A percentile compares a stretch with the other conserved stretches of the same genome.
Evolutionary conservation across 2,888 invertebrate genomes (phyloP).

Genomic region (Linyphia triangularis): DNA sequence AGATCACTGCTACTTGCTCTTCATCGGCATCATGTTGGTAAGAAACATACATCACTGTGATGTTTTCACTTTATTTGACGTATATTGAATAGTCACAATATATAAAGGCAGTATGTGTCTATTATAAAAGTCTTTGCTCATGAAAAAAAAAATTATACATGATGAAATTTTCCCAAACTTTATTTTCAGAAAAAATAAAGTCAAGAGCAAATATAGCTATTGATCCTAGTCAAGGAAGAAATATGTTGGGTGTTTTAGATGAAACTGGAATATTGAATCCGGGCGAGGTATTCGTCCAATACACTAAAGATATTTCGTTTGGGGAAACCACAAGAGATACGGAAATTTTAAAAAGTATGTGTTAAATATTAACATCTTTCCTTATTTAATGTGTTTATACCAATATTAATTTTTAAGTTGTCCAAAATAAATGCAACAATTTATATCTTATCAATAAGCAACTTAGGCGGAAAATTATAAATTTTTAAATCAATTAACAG

Average conservation of each 20-base stretch:
- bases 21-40: constrained; percentile 63
- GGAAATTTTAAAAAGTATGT: constrained; percentile 23
- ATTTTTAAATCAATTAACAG: too few relatives aligned
- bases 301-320: constrained; percentile 73
- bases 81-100: too few relatives aligned
- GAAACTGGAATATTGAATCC: constrained; percentile 77
- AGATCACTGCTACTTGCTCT: constrained; percentile 61
- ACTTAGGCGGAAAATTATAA: too few relatives aligned
- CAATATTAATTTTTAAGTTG: background rate
- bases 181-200: constrained; percentile 73
- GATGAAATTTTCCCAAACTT: too few relatives aligned
- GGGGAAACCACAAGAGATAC: constrained; percentile 67
- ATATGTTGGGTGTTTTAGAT: constrained; percentile 77
- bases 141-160: too few relatives aligned
- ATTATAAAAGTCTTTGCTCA: too few relatives aligned
- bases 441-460: too few relatives aligned
- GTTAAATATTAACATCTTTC: background rate
- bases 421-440: background rate
- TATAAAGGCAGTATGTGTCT: too few relatives aligned
- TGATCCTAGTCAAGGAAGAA: constrained; percentile 76
- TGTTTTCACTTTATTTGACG: too few relatives aligned
- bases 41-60: too few relatives aligned
- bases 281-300: constrained; percentile 78
- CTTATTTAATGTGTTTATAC: background rate
- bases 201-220: constrained; percentile 74